Evolutionary conservation across 2,797 vertebrate species (phyloP).

Genomic region (Phyllotis vaccarum): DNA sequence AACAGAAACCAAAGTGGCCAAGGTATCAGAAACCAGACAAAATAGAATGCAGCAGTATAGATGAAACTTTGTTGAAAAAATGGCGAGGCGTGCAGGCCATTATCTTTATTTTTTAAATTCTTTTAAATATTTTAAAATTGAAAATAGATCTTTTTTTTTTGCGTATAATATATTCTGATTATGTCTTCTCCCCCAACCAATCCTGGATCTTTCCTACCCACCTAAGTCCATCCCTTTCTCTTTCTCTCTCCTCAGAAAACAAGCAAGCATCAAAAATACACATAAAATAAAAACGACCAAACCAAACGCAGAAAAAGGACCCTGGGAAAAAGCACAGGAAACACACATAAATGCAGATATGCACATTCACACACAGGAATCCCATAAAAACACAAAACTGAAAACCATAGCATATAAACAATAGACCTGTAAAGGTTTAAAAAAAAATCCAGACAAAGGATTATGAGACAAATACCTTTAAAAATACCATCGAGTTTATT

Average conservation of each 20-base stretch:
- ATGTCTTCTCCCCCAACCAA: neutral
- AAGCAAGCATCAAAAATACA: neutral
- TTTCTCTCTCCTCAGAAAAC: neutral
- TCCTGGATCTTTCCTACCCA: neutral
- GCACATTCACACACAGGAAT: neutral
- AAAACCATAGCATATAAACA: neutral
- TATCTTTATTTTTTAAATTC: neutral
- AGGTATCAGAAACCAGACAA: neutral
- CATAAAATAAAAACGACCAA: neutral
- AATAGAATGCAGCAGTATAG: neutral
- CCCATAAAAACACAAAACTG: neutral
- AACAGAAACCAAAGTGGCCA: neutral
- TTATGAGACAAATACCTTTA: neutral
- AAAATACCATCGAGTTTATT: neutral
- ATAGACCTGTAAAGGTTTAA: neutral
- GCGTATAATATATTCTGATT: neutral
- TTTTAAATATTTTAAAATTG: neutral
- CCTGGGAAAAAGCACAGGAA: neutral
- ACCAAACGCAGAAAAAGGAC: neutral
- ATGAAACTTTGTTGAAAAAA: neutral
- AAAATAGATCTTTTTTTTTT: neutral
- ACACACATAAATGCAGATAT: neutral
- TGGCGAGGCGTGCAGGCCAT: neutral
- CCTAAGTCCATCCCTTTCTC: neutral
- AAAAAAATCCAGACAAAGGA: neutral